Conservation (phyloP, 2,888 invertebrate genomes). For the Lissocephala sabroskyi region DNA sequence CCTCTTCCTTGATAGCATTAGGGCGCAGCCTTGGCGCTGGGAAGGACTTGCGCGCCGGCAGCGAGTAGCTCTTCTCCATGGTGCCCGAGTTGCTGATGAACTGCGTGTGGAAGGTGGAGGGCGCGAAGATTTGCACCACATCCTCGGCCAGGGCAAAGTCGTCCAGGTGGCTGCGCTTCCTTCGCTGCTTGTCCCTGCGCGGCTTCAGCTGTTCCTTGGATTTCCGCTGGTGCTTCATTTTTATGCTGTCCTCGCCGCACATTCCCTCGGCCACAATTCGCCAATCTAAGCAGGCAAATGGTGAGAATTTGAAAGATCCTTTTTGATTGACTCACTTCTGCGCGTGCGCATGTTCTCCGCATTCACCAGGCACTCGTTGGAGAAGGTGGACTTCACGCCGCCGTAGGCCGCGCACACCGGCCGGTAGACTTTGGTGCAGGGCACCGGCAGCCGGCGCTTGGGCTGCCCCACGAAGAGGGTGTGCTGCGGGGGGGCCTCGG, state of each 20-base stretch:
- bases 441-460: constrained; percentile 34
- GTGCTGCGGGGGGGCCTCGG: constrained; percentile 4
- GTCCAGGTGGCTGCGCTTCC: constrained; percentile 38
- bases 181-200: constrained; percentile 31
- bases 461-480: constrained; percentile 21
- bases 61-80: constrained; percentile 45
- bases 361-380: constrained; percentile 59
- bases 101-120: constrained; percentile 49
- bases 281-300: constrained; percentile 43
- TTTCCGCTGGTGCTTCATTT: constrained; percentile 42
- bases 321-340: constrained; percentile 36
- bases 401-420: constrained; percentile 60
- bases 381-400: constrained; percentile 63
- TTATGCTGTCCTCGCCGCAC: constrained; percentile 59
- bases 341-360: constrained; percentile 54
- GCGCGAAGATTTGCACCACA: constrained; percentile 48
- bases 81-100: constrained; percentile 42
- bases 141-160: constrained; percentile 39
- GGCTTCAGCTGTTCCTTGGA: constrained; percentile 33
- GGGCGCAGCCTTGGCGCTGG: not conserved
- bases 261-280: constrained; percentile 50
- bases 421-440: constrained; percentile 51
- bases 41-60: constrained; percentile 37
- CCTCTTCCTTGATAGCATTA: not conserved
- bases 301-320: not conserved